Evolutionary conservation across 2,888 invertebrate genomes (phyloP), one percentile per base, ranked within the genome.

Genomic region (Zygaena filipendulae): DNA sequence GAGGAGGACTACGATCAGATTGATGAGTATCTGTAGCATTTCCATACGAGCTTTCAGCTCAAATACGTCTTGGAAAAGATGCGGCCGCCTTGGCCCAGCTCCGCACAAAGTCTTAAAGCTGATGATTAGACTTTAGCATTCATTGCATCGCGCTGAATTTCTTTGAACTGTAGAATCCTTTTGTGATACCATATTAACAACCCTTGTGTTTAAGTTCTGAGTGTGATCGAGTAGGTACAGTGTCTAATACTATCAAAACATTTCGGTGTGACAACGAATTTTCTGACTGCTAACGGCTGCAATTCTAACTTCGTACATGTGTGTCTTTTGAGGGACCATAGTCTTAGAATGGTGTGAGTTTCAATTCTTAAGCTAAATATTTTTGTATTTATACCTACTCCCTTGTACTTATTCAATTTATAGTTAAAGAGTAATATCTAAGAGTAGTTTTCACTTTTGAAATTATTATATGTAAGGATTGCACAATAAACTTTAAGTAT

Each of bases 1-100:
- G 88, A 88, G 45, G 89, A 89, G 44, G 87, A 86, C 47, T 81
- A 82, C 29, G 80, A 81, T 35, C 79, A 80, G 52, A 81, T 83
- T 53, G 84, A 85, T 51, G 84, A 84, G 58, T 84, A 84, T 49
- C 83, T 84, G 82, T 85, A 84, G 77, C 79, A 77, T 74, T 77
- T 75, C 36, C 74, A 77, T 36, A 72, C 74, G 35, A 61, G 69
- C 60, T 75, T 79, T 59, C 79, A 75, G 69, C 67, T 77, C 34
- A 75, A 77, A 57, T 77, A 75, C 40, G 75, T 74, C 50, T 64
- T 79, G 63, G 75, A 77, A 59, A 72, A 71, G 41, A 60, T 64
- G 52, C 53, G 72, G 63, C 74, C 75, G 0, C 69, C 72, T 5
- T 75, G 71, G 71, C 70, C 71, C 6, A 60, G 61, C 40, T 60